Conservation (phyloP, 2,888 invertebrate genomes). For the Timema cristinae region DNA sequence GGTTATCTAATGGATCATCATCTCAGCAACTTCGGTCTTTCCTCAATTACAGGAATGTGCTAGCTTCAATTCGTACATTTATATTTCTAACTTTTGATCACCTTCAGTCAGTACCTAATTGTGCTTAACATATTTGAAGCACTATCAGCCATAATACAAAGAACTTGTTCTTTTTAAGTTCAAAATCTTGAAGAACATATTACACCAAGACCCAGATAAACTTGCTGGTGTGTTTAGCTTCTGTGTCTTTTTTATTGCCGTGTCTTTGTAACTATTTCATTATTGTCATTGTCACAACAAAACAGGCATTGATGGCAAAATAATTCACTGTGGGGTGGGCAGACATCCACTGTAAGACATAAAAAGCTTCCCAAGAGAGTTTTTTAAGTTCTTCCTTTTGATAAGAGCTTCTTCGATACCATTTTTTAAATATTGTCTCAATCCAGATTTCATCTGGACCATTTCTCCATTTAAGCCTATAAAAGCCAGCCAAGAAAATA, state of each 20-base stretch:
- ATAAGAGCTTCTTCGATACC: background rate
- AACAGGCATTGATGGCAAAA: background rate
- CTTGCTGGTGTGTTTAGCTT: constrained; percentile 1
- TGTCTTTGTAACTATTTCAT: background rate
- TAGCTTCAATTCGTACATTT: background rate
- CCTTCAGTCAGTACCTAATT: background rate
- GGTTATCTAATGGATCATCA: background rate
- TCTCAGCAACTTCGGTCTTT: background rate
- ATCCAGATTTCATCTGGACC: background rate
- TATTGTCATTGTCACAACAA: background rate
- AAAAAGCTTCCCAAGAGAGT: background rate
- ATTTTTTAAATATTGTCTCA: background rate
- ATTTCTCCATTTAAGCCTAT: background rate
- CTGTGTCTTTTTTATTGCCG: constrained; percentile 12
- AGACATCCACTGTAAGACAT: background rate
- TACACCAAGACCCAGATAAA: background rate
- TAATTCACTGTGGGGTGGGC: background rate
- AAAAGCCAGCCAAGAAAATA: background rate
- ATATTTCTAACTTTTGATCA: background rate
- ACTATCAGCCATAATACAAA: background rate
- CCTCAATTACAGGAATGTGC: background rate
- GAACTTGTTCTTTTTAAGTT: background rate
- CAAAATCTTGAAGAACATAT: background rate
- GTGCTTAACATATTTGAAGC: constrained; percentile 6
- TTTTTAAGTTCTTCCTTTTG: background rate